A percentile compares a stretch with the other conserved stretches of the same genome.
Conservation (phyloP, 2,797 vertebrate species). For the Ammospiza maritima region DNA sequence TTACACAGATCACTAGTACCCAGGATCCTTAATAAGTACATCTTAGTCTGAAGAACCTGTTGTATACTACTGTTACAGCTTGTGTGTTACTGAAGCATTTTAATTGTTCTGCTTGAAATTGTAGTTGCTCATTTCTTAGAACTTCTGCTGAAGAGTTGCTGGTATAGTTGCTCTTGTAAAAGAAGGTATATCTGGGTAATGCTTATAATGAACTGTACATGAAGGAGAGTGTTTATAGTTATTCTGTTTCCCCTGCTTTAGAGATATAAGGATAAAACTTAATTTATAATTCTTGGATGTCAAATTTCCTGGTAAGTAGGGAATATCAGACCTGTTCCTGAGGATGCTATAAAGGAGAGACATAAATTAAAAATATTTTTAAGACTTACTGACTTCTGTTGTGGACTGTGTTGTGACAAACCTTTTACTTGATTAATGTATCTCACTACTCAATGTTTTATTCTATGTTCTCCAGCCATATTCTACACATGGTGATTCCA, state of each 20-base stretch:
- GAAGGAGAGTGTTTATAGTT: neutral
- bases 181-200: neutral
- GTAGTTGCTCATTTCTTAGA: neutral
- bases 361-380: neutral
- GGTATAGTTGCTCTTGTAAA: neutral
- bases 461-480: conserved; percentile 72
- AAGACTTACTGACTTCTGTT: neutral
- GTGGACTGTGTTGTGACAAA: neutral
- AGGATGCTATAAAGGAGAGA: neutral
- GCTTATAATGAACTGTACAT: neutral
- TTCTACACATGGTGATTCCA: conserved; percentile 75
- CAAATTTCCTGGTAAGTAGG: neutral
- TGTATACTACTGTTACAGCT: neutral
- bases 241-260: neutral
- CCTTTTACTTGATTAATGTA: neutral
- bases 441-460: neutral
- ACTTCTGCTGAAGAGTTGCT: neutral
- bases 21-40: neutral
- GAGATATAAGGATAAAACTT: neutral
- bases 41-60: neutral
- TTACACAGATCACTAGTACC: neutral
- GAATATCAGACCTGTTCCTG: neutral
- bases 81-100: neutral
- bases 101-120: neutral
- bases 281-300: neutral